phyloP scores from a whole-genome alignment of 2,113 vertebrate species.

The Pangasianodon hypophthalmus region DNA sequence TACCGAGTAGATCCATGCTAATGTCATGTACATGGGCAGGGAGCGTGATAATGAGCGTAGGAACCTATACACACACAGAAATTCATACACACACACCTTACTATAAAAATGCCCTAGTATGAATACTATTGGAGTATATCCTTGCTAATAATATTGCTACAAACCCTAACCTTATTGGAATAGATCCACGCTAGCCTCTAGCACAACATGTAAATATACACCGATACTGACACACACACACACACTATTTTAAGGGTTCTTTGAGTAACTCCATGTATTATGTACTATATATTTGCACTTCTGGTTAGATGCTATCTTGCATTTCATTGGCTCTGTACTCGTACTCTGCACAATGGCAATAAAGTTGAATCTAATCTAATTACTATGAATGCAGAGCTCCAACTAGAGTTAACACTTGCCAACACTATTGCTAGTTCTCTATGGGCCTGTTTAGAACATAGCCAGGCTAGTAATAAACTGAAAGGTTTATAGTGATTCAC shows the following conservation, averaged over 20 bases:
- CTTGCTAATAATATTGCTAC: neutral
- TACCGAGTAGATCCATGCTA: constrained; percentile 97
- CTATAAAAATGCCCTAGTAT: neutral
- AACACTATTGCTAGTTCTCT: neutral
- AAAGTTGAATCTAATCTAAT: too few species aligned
- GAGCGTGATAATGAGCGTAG: constrained; percentile 83
- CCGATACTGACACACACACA: neutral
- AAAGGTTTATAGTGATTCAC: neutral
- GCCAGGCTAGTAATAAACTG: neutral
- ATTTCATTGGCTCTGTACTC: too few species aligned
- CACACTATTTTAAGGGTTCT: neutral
- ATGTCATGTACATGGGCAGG: constrained; percentile 90
- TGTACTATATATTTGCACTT: neutral
- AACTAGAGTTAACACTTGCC: neutral
- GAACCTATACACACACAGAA: constrained; percentile 77
- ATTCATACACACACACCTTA: neutral
- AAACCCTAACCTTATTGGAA: neutral
- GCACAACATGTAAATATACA: neutral
- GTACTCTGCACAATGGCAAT: too few species aligned
- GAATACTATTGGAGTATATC: neutral
- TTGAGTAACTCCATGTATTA: neutral
- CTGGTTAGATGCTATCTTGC: too few species aligned
- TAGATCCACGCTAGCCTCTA: neutral
- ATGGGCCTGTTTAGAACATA: neutral
- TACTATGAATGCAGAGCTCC: neutral